These are phyloP conservation scores for Leptopilina clavipes DNA, from an alignment of 1,140 invertebrate genomes.

Conservation along the genomic window DNA sequence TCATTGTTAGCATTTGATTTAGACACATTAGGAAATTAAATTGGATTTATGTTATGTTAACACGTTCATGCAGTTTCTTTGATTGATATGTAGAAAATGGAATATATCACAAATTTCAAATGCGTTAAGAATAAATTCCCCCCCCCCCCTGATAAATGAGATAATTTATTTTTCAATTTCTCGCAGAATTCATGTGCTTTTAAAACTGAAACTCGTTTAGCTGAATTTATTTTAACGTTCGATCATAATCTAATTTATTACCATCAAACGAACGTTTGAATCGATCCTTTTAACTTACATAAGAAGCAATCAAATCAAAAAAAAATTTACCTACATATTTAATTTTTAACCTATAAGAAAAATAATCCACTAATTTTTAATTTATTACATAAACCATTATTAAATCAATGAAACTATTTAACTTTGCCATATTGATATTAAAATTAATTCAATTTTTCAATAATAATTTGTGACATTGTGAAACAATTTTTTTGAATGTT, in stretches of 20 bases:
- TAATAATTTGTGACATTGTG: too few species aligned
- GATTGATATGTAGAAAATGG: neutral
- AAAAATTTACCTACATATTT: neutral
- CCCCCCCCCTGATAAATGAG: neutral
- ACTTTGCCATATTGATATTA: too few species aligned
- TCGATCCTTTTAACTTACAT: neutral
- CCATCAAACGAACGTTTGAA: neutral
- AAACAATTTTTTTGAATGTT: too few species aligned
- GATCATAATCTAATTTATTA: slow-evolving; percentile 2
- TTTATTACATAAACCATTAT: too few species aligned
- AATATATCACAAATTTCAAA: neutral
- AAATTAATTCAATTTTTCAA: neutral
- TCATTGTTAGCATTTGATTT: too few species aligned
- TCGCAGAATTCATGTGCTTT: neutral
- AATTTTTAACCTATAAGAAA: too few species aligned
- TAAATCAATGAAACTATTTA: too few species aligned
- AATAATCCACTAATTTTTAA: too few species aligned
- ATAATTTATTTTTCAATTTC: neutral
- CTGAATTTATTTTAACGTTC: neutral
- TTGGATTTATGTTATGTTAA: neutral
- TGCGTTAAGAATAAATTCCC: neutral
- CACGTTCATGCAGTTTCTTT: neutral
- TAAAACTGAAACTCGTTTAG: neutral
- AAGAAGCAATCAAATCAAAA: neutral
- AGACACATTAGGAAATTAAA: neutral